Base-by-base conservation (phyloP, 2,888 invertebrate genomes). In the Synergus itoensis region DNA sequence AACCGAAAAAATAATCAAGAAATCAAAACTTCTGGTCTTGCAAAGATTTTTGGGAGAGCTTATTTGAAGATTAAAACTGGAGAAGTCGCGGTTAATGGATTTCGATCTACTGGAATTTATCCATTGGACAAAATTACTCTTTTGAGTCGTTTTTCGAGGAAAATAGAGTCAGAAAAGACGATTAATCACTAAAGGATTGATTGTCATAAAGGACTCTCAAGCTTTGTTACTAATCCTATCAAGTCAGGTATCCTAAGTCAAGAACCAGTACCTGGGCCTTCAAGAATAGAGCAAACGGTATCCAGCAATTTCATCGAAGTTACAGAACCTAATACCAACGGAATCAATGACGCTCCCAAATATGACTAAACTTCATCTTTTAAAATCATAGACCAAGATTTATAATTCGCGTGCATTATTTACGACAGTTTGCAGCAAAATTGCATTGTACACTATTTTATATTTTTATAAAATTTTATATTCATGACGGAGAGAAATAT, bases 51-150 rank as follows among this genome's bases (percentile, higher is more conserved):
- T 81, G 85, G 86, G 45, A 81, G 84, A 76, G 88, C 88, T n/a
- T 89, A 87, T 75, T 73, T 83, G 28, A 80, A 86, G 81, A 86
- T 87, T 69, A 84, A 89, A 69, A 82, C 85, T 64, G 83, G 84
- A 81, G 45, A 81, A 77, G 85, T 86, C 60, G 86, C 87, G 41
- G 80, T 84, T 14, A 86, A 88, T 79, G 87, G 87, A 12, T 90
- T 90, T 80, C 69, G 67, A 67, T 86, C 85, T 80, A 87, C 88
- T 64, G 88, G 88, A 43, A 81, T 82, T 41, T 82, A 80, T 79
- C 80, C 80, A 53, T 36, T 63, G 57, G 11, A 48, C 48, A 48
- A 48, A 16, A 9, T 16, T 48, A 5, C 16, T 48, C 16, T 48
- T 48, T 16, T 48, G 48, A 4, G 16, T 48, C 48, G 5, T 16